phyloP scores from a whole-genome alignment of 2,797 vertebrate species.

The Sus cebifrons region DNA sequence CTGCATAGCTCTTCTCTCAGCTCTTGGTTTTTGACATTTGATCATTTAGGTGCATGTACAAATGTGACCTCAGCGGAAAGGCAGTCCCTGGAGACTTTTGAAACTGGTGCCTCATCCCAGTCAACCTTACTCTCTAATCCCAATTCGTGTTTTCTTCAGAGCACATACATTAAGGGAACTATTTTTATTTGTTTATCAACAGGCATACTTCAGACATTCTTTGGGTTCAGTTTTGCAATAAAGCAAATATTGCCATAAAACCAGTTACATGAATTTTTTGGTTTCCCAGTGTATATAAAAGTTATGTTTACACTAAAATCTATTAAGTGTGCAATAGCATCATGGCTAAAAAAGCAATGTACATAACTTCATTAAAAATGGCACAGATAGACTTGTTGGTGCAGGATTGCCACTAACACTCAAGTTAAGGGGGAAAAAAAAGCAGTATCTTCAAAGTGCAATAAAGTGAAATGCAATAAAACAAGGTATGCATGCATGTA shows the following conservation, averaged over 20 bases:
- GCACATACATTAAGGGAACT: too few species aligned
- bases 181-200: background rate
- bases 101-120: background rate
- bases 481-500: background rate
- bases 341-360: background rate
- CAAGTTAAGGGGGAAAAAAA: background rate
- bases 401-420: background rate
- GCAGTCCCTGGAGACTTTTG: background rate
- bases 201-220: background rate
- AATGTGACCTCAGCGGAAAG: background rate
- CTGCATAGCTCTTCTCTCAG: background rate
- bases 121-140: background rate
- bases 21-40: background rate
- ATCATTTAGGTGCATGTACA: background rate
- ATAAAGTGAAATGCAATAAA: background rate
- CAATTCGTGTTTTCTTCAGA: background rate
- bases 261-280: background rate
- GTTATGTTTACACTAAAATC: background rate
- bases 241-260: background rate
- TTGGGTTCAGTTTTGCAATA: fast-evolving
- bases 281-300: background rate
- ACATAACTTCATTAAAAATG: background rate
- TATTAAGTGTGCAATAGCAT: background rate
- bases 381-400: background rate
- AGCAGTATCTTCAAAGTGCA: fast-evolving